Conservation (phyloP, 2,113 vertebrate species). For the Onychorhynchus coronatus region DNA sequence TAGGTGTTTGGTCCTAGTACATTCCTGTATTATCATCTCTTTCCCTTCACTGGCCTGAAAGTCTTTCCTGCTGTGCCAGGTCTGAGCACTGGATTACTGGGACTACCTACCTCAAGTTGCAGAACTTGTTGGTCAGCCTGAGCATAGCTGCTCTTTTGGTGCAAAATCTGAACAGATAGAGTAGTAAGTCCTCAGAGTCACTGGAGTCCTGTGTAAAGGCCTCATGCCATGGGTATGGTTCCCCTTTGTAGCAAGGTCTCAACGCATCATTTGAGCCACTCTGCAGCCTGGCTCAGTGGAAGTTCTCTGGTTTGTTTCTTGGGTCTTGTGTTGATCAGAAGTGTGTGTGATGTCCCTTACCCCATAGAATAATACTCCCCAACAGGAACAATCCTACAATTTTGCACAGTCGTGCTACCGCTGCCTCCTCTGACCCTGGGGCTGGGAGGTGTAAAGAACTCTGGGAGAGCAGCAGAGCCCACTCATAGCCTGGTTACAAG, state of each 20-base stretch:
- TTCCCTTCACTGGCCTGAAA: not conserved
- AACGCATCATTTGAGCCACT: not conserved
- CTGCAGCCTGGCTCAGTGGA: not conserved
- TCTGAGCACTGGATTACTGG: not conserved
- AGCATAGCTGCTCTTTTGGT: not conserved
- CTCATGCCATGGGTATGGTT: not conserved
- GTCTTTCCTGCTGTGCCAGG: not conserved
- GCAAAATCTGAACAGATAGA: not conserved
- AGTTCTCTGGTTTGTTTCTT: not conserved
- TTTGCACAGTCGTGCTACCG: rapidly evolving
- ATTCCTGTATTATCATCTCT: not conserved
- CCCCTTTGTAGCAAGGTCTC: not conserved
- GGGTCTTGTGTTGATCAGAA: not conserved
- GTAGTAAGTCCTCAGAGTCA: not conserved
- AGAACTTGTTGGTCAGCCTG: not conserved
- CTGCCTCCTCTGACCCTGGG: not conserved
- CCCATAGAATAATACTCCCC: too few relatives aligned
- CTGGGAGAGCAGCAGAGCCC: not conserved
- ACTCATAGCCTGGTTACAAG: rapidly evolving
- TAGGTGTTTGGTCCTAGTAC: not conserved
- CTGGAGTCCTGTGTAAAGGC: not conserved
- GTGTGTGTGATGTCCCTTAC: not conserved
- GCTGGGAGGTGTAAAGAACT: not conserved
- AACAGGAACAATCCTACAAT: not conserved
- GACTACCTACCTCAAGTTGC: not conserved